phyloP scores from a whole-genome alignment of 1,140 invertebrate genomes.

The Mercenaria mercenaria region DNA sequence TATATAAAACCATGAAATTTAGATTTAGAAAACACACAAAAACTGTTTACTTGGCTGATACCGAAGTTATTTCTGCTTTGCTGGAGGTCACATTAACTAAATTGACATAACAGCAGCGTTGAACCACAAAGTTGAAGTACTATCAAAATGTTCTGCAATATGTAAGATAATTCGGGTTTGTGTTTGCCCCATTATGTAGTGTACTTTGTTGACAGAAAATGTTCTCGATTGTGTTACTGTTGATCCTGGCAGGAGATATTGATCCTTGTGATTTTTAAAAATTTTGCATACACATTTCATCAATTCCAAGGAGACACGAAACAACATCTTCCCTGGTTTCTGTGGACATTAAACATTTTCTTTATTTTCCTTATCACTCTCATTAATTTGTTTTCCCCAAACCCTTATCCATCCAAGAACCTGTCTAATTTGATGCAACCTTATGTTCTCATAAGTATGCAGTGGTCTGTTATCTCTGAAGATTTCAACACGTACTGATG shows the following conservation, averaged over 20 bases:
- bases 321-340: background rate
- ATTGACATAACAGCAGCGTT: too few relatives aligned
- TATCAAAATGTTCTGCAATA: too few relatives aligned
- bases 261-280: background rate
- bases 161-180: too few relatives aligned
- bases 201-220: background rate
- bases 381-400: background rate
- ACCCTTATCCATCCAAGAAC: background rate
- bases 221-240: constrained; percentile 18
- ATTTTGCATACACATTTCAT: background rate
- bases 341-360: too few relatives aligned
- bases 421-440: background rate
- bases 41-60: too few relatives aligned
- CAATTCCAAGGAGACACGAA: background rate
- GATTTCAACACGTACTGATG: constrained; percentile 1
- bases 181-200: background rate
- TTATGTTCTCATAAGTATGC: background rate
- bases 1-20: too few relatives aligned
- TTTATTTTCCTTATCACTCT: background rate
- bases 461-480: constrained; percentile 40
- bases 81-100: too few relatives aligned
- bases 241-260: background rate
- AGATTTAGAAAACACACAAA: too few relatives aligned
- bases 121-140: too few relatives aligned
- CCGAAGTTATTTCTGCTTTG: too few relatives aligned